phyloP scores from a whole-genome alignment of 2,797 vertebrate genomes.

The Melanotaenia trifasciata region DNA sequence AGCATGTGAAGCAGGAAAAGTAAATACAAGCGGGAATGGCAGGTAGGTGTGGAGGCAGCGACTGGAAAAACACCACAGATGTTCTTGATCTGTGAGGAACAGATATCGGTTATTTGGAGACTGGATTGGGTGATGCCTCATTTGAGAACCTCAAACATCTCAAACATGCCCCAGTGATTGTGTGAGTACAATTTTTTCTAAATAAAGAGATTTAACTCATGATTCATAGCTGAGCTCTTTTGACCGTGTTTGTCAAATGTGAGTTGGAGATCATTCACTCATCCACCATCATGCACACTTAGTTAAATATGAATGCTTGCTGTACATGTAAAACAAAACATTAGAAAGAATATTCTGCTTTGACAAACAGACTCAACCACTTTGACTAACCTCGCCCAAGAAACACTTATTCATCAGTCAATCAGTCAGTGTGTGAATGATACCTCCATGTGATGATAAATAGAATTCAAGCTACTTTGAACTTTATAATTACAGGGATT shows the following conservation, averaged over 20 bases:
- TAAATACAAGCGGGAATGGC: slow-evolving; percentile 33
- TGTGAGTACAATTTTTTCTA: slow-evolving; percentile 20
- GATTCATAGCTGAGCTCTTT: slow-evolving; percentile 47
- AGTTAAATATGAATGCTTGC: slow-evolving; percentile 9
- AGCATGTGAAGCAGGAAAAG: slow-evolving; percentile 42
- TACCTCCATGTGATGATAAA: slow-evolving; percentile 66
- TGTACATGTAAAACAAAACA: slow-evolving; percentile 4
- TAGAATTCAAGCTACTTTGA: slow-evolving; percentile 49
- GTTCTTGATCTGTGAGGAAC: slow-evolving; percentile 25
- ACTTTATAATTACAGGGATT: slow-evolving; percentile 76
- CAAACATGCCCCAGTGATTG: slow-evolving; percentile 29
- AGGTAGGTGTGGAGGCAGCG: slow-evolving; percentile 29
- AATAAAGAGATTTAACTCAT: slow-evolving; percentile 32
- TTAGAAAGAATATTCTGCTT: slow-evolving; percentile 19
- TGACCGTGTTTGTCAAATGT: slow-evolving; percentile 17
- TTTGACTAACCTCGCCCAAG: slow-evolving; percentile 14
- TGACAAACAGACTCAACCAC: slow-evolving; percentile 32
- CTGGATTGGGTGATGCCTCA: slow-evolving; percentile 47
- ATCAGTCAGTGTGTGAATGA: slow-evolving; percentile 51
- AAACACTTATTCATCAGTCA: slow-evolving; percentile 50
- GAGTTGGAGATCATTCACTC: slow-evolving; percentile 22
- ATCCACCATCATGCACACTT: slow-evolving; percentile 17
- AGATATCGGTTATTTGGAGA: slow-evolving; percentile 26
- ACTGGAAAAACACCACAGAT: slow-evolving; percentile 40
- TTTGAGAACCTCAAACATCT: slow-evolving; percentile 68